Evolutionary conservation across 1,140 invertebrate species (phyloP), one percentile per base, ranked within the genome.

Genomic region (Andricus grossulariae): DNA sequence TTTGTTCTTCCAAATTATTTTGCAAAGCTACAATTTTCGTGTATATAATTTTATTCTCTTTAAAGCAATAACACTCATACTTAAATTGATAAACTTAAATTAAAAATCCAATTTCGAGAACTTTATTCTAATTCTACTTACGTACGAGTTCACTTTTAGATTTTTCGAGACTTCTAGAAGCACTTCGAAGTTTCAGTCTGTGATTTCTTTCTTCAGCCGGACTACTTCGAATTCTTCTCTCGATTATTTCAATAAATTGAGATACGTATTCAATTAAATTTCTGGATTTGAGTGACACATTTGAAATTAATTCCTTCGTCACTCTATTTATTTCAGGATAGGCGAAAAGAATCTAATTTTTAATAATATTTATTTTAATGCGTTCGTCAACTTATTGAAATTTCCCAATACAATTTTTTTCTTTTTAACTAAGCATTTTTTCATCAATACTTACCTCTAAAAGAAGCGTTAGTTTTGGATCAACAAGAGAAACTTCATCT

Each of bases 171-270:
- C 51, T 80, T 12, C 51, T 18, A 19, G 54, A 52, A 18, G 82
- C 77, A 66, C 73, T 80, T 21, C 60, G 75, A 45, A 87, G 76
- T 77, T 83, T 73, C 18, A 77, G 32, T 79, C 85, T 80, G 51
- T 82, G 66, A n/a, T 82, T 80, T 45, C 75, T 75, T 72, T 82
- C 80, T 74, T 82, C 74, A 72, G 60, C 78, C 11, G 84, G 83
- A 71, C 77, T 83, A 49, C 76, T 84, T 82, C 73, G 80, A 76
- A 87, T 85, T 78, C 83, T 72, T 54, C 77, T 77, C 72, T 85
- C 81, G 16, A 86, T 32, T 15, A 84, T 45, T 25, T 79, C 21
- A 52, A 79, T 77, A 32, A 86, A 82, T 45, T 32, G 50, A 12
- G 80, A 57, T 11, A 87, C 51, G 13, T 77, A 72, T 11, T 77